Evolutionary conservation across 2,113 vertebrate species (phyloP).

Genomic region (Lepus americanus): DNA sequence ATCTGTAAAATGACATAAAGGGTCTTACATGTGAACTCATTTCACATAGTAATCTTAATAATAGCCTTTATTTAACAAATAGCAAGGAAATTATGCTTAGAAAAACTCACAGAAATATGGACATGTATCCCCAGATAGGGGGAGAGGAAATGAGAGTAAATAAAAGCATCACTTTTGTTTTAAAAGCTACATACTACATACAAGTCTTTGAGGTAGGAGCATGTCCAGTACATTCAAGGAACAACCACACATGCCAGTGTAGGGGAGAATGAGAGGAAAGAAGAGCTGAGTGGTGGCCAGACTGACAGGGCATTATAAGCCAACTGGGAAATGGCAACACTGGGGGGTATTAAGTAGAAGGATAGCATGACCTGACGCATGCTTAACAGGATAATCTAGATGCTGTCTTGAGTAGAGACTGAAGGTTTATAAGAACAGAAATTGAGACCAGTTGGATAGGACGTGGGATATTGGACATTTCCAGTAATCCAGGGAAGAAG

Average conservation of each 20-base stretch:
- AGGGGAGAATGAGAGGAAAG: accelerated
- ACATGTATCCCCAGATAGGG: neutral
- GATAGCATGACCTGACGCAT: accelerated
- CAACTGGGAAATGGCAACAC: neutral
- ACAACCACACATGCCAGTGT: neutral
- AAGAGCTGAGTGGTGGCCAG: neutral
- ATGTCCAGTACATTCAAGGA: neutral
- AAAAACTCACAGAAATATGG: neutral
- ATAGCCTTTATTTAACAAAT: neutral
- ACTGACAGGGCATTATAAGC: neutral
- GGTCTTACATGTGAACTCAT: neutral
- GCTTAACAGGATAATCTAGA: neutral
- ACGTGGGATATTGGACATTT: neutral
- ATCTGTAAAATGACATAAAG: neutral
- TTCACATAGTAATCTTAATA: neutral
- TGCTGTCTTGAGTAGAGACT: neutral
- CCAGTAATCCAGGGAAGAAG: neutral
- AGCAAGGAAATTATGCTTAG: neutral
- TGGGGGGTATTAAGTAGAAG: neutral
- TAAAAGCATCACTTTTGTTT: neutral
- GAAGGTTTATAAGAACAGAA: neutral
- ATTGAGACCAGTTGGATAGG: neutral
- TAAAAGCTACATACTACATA: neutral
- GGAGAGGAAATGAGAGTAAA: neutral
- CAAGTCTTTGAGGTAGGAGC: neutral